Base-by-base conservation (phyloP, 2,113 vertebrate genomes). In the Nothocercus julius region DNA sequence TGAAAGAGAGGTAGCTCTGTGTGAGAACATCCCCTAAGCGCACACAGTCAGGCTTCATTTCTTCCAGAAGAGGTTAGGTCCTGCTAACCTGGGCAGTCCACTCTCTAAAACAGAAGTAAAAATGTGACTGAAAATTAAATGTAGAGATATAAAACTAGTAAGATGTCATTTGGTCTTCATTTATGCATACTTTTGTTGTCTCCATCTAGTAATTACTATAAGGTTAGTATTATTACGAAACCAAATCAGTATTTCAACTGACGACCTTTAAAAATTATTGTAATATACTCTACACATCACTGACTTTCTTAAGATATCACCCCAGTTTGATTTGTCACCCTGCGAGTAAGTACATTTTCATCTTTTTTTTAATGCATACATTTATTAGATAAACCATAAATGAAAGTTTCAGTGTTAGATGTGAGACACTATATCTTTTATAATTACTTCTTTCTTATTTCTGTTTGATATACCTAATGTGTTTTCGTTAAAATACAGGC, bases 151-250 rank as follows among this genome's bases (percentile, higher is more conserved):
- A 87, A 84, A 42, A 4, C 25, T 88, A 63, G 12, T 24, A 61
- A 51, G 45, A 40, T 27, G 85, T 86, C 53, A 51, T 59, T 82
- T 69, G 8, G 9, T 34, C 68, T 76, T 70, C 2, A 12, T 78
- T 93, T 74, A 45, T 90, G 51, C n/a, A 77, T 15, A 78, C 78
- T 93, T 91, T 81, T 86, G 49, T 82, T 89, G 14, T 32, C 42
- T 82, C n/a, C 72, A 32, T 74, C 49, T 30, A 49, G 11, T 80
- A 86, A 82, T 73, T 85, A 11, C 9, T 73, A 19, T 67, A 14
- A 47, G 76, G 28, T 54, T 76, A 89, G 80, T 82, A 63, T 20
- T 45, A 54, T 51, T 74, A 36, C 34, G 61, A 87, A 90, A 25
- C 61, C 21, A 90, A 91, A 79, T 94, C 67, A 89, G 27, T 59